These are phyloP conservation scores for Epizoanthus rinbou DNA, from an alignment of 92 coral and sea anemone genomes.

Conservation along the genomic window DNA sequence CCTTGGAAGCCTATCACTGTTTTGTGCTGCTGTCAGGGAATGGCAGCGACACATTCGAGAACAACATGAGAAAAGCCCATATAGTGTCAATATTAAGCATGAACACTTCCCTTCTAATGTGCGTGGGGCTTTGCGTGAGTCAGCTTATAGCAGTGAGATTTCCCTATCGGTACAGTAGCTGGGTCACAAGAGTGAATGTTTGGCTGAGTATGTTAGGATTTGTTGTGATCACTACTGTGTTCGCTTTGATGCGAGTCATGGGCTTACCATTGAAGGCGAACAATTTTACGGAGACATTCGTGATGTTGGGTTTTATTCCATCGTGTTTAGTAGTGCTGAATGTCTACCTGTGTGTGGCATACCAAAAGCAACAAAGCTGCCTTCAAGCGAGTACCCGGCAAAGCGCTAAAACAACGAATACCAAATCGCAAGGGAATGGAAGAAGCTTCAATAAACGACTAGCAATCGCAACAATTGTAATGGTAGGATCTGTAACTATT, in stretches of 20 bases:
- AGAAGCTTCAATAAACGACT: constrained; percentile 15
- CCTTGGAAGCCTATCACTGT: constrained; percentile 26
- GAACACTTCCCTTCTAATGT: constrained; percentile 27
- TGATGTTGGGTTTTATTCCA: constrained; percentile 26
- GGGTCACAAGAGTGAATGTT: constrained; percentile 22
- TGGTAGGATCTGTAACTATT: constrained; percentile 16
- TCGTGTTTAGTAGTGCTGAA: constrained; percentile 16
- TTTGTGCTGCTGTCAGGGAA: constrained; percentile 7
- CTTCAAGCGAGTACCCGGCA: not conserved
- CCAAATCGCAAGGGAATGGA: not conserved
- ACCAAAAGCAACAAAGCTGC: constrained; percentile 20
- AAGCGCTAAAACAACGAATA: not conserved
- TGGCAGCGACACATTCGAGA: constrained; percentile 18
- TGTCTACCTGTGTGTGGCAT: constrained; percentile 15
- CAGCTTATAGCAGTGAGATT: constrained; percentile 24
- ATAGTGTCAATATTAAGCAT: constrained; percentile 18
- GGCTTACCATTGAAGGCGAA: constrained; percentile 9
- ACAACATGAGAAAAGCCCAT: constrained; percentile 32
- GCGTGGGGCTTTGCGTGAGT: constrained; percentile 18
- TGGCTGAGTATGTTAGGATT: constrained; percentile 20
- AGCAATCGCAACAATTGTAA: constrained; percentile 20
- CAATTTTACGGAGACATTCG: constrained; percentile 24
- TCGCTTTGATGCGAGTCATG: constrained; percentile 35
- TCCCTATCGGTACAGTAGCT: constrained; percentile 24
- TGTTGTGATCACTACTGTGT: not conserved